Percentiles rank a stretch among this genome's conserved stretches.
Conservation (phyloP, 2,888 invertebrate species). For the Choristoneura rosaceana region DNA sequence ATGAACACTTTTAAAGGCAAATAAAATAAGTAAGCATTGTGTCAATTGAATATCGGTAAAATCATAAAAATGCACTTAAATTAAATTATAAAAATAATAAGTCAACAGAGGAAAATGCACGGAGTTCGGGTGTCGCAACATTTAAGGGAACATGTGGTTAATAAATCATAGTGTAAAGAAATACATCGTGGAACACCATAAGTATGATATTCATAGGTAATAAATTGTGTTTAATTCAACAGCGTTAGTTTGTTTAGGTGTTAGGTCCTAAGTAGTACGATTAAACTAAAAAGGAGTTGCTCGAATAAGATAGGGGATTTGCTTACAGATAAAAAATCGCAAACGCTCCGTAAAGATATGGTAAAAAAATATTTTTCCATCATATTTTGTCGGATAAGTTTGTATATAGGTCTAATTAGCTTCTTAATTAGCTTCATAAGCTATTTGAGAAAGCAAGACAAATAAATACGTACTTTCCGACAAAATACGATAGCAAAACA, state of each 20-base stretch:
- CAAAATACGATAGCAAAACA: too few relatives aligned
- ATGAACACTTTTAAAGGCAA: too few relatives aligned
- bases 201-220: not conserved
- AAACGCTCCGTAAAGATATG: too few relatives aligned
- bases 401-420: too few relatives aligned
- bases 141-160: not conserved
- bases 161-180: not conserved
- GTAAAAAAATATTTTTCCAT: too few relatives aligned
- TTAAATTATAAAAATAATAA: not conserved
- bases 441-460: too few relatives aligned
- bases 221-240: not conserved
- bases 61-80: not conserved
- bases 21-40: too few relatives aligned
- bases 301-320: not conserved
- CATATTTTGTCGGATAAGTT: too few relatives aligned
- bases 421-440: too few relatives aligned
- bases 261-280: not conserved
- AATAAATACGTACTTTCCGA: too few relatives aligned
- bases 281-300: not conserved
- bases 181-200: not conserved
- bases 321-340: too few relatives aligned
- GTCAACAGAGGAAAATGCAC: not conserved
- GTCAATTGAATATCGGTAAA: not conserved
- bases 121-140: not conserved
- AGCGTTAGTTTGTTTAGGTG: not conserved